Conservation (phyloP, 2,797 vertebrate genomes). For the Chaenodraco wilsoni region DNA sequence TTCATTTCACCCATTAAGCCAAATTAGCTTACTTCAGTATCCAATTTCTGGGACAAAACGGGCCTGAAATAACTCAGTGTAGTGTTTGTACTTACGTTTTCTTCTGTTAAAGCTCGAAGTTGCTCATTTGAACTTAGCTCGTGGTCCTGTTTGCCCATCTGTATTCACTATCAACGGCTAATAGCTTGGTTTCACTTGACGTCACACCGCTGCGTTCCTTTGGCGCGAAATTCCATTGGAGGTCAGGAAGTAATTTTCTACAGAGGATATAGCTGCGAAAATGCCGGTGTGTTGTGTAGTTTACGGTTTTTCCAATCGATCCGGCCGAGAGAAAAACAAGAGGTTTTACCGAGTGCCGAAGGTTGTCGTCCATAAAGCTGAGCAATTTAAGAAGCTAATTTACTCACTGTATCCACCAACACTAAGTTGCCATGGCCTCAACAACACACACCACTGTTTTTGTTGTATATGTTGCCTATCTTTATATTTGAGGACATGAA, state of each 20-base stretch:
- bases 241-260: too few species aligned
- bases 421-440: slow-evolving; percentile 65
- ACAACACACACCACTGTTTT: slow-evolving; percentile 11
- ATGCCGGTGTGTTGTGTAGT: too few species aligned
- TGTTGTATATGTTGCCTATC: neutral
- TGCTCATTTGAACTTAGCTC: slow-evolving; percentile 17
- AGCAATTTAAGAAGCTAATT: too few species aligned
- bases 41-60: too few species aligned
- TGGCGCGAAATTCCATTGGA: too few species aligned
- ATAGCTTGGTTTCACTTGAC: too few species aligned
- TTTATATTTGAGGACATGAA: neutral
- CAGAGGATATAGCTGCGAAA: too few species aligned
- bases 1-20: neutral
- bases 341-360: too few species aligned
- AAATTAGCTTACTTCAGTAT: neutral
- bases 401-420: slow-evolving; percentile 54
- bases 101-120: slow-evolving; percentile 52
- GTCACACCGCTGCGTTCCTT: too few species aligned
- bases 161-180: neutral
- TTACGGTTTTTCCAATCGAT: too few species aligned
- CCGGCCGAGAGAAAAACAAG: too few species aligned
- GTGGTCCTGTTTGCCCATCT: slow-evolving; percentile 73
- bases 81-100: slow-evolving; percentile 65
- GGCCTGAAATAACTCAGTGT: neutral
- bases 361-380: too few species aligned